Evolutionary conservation across 2,797 vertebrate species (phyloP).

Genomic region (Luscinia luscinia): DNA sequence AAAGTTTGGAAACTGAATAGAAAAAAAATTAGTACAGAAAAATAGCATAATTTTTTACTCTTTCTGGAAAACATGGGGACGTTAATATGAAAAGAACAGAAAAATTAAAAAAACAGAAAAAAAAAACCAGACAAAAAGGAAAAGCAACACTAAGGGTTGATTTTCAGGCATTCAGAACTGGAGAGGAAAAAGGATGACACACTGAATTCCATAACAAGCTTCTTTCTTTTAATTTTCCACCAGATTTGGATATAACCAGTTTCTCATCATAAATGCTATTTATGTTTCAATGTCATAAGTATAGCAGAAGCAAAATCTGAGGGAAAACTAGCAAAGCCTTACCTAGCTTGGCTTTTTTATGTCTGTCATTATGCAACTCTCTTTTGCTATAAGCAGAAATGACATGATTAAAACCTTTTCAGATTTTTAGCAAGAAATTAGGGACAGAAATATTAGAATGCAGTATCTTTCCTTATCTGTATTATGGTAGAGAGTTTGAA

Average conservation of each 20-base stretch:
- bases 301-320: neutral
- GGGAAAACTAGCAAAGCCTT: neutral
- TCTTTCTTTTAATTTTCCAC: neutral
- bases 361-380: neutral
- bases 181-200: neutral
- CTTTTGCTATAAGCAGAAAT: neutral
- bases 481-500: neutral
- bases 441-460: neutral
- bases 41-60: neutral
- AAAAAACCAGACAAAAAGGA: neutral
- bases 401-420: accelerated
- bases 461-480: neutral
- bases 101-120: neutral
- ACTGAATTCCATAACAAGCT: neutral
- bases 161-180: neutral
- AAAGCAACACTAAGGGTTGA: neutral
- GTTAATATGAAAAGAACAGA: neutral
- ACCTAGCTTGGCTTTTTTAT: neutral
- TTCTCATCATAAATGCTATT: neutral
- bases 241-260: neutral
- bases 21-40: neutral
- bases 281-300: neutral
- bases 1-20: neutral
- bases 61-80: neutral
- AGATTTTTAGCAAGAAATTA: neutral